Percentiles rank a stretch among this genome's conserved stretches.
These are phyloP conservation scores for Laticauda laticaudata DNA, from an alignment of 2,113 vertebrate genomes.

Conservation along the genomic window DNA sequence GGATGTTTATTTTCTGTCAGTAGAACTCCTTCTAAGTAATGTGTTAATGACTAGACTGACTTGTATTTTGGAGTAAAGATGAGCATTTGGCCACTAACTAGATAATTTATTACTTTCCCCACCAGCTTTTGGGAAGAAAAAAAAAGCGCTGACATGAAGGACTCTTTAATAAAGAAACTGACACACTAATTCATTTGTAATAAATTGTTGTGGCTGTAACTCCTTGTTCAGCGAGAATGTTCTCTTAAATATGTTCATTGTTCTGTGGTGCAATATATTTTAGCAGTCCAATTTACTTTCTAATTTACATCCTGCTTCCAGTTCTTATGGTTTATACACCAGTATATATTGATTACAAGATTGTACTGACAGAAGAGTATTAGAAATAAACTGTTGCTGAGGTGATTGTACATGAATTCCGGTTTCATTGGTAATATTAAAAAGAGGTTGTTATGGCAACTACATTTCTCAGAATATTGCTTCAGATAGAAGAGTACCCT, in stretches of 20 bases:
- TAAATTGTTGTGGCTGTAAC: slow-evolving; percentile 9
- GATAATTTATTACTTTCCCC: neutral
- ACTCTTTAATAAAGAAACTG: neutral
- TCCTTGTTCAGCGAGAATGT: neutral
- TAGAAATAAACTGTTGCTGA: neutral
- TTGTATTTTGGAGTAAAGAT: neutral
- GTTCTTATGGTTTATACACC: neutral
- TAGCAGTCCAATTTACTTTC: neutral
- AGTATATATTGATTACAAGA: neutral
- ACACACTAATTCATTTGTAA: neutral
- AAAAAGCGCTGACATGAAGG: neutral
- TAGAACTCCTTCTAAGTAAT: neutral
- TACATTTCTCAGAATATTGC: slow-evolving; percentile 6
- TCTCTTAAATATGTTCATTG: neutral
- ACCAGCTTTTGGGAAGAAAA: neutral
- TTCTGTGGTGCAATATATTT: neutral
- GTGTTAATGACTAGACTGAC: neutral
- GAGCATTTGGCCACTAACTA: neutral
- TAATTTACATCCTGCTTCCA: slow-evolving; percentile 8
- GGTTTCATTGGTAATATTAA: neutral
- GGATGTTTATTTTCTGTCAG: neutral
- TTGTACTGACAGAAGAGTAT: neutral
- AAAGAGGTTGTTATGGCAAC: slow-evolving; percentile 10
- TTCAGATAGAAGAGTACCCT: neutral
- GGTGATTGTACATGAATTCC: neutral